Evolutionary conservation across 1,140 invertebrate species (phyloP), one percentile per base, ranked within the genome.

Genomic region (Sarcophaga peregrina): DNA sequence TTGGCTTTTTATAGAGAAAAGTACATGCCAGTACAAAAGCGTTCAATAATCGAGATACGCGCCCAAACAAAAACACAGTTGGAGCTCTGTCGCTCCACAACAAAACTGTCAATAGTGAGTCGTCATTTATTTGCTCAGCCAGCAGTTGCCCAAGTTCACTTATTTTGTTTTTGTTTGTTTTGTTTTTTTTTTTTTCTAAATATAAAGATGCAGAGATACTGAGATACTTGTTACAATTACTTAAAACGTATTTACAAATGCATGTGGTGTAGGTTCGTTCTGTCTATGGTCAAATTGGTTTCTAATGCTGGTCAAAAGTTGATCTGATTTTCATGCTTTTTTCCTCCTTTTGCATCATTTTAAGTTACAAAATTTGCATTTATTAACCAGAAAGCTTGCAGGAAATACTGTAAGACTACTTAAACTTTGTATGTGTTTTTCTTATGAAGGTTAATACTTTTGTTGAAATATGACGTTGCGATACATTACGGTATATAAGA

Each of bases 1-100:
- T 72, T 82, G 78, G 58, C 85, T 87, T 89, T 89, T 86, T 89
- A 89, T 89, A 89, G 75, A 78, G 25, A 8, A 17, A 37, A 37
- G 25, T 37, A 37, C 4, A 37, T 4, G 25, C 20, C 17, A 68
- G 62, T 20, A 20, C 20, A 68, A 68, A 68, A 15, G 20, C 62
- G 20, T 20, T 20, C 62, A 68, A 8, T 25, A 68, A 68, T 25
- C 20, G 62, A 78, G 20, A 47, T 11, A 20, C 47, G 75, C 75
- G 47, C 75, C 75, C 75, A 78, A 78, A 78, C 75, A 8, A 76
- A 76, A 76, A 48, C 5, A 15, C 15, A 20, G n/a, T 17, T 8
- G n/a, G 20, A 68, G 20, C 17, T 37, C 25, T 37, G 25, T 37
- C 4, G 25, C 25, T 4, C 25, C 1, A 37, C 25, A 37, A 37